Conservation (phyloP, 2,113 vertebrate genomes). For the Ceratotherium simum region DNA sequence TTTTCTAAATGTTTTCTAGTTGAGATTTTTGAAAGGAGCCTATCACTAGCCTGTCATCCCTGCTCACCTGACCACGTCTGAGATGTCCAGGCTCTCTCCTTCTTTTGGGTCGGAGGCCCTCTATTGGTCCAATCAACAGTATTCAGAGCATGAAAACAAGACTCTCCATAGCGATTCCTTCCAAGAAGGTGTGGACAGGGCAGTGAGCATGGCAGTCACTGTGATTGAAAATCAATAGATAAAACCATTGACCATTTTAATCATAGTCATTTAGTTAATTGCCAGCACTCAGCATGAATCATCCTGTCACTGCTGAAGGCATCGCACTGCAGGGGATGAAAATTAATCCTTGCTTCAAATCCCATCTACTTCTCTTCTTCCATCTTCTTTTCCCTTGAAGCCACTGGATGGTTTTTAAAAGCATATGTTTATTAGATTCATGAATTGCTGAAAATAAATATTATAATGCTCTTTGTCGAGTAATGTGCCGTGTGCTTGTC, state of each 20-base stretch:
- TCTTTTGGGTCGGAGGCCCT: no score
- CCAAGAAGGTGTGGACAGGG: rapidly evolving
- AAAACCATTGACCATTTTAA: background rate
- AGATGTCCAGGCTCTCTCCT: background rate
- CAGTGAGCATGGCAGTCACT: rapidly evolving
- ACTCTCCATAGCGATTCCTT: background rate
- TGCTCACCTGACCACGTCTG: no score
- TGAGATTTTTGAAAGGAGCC: background rate
- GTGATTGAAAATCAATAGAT: background rate
- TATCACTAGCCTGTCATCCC: rapidly evolving
- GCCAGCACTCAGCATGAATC: background rate
- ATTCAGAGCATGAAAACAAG: background rate
- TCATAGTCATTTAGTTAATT: background rate
- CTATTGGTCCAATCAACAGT: background rate
- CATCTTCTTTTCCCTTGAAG: background rate
- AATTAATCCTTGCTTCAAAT: background rate
- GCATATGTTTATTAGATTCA: background rate
- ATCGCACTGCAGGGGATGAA: rapidly evolving
- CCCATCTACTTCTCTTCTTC: background rate
- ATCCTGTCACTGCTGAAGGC: background rate
- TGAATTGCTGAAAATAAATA: background rate
- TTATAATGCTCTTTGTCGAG: background rate
- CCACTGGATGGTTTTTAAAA: background rate
- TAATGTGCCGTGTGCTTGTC: rapidly evolving
- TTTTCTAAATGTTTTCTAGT: background rate